Evolutionary conservation across 2,888 invertebrate genomes (phyloP), one percentile per base, ranked within the genome.

Genomic region (Lochmaea crataegi): DNA sequence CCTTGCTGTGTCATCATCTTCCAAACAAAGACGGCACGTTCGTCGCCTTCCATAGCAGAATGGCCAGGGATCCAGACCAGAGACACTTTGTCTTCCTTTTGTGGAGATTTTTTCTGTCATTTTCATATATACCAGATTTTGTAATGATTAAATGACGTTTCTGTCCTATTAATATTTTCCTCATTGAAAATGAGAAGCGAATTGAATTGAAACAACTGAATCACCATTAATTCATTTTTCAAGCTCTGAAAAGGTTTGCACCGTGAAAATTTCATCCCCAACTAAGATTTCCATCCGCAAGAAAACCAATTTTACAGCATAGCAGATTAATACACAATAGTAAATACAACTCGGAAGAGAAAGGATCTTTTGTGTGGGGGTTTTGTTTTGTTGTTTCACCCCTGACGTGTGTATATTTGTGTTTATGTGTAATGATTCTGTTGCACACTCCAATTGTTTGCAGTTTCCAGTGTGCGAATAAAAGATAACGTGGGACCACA

Each of bases 381-480:
- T 71, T 65, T 41, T 51, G 61, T 64, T 68, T 63, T 65, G 71
- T 75, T 75, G 64, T 75, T 76, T 75, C 75, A 73, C 77, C 75
- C 77, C 65, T 53, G 75, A 73, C 61, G 65, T 68, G 60, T 76
- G 74, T 77, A 78, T 76, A 77, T 60, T 60, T 68, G 51, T 63
- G 76, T 68, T 63, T 71, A 61, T 79, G 73, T 77, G 79, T 76
- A 79, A 75, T 78, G 75, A 76, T 78, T 77, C 70, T 74, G 79
- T 77, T 78, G 77, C 78, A 80, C 80, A 79, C 80, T 80, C 78
- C 77, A 73, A 80, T 80, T 80, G 79, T 78, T 77, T 77, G 75
- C 76, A 72, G 65, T 74, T 71, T 73, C 69, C 75, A 66, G 74
- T 66, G 71, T 74, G 70, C 72, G 74, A 73, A 75, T 70, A 73